Conservation (phyloP, 2,888 invertebrate species). For the Amphipyra tragopoginis region DNA sequence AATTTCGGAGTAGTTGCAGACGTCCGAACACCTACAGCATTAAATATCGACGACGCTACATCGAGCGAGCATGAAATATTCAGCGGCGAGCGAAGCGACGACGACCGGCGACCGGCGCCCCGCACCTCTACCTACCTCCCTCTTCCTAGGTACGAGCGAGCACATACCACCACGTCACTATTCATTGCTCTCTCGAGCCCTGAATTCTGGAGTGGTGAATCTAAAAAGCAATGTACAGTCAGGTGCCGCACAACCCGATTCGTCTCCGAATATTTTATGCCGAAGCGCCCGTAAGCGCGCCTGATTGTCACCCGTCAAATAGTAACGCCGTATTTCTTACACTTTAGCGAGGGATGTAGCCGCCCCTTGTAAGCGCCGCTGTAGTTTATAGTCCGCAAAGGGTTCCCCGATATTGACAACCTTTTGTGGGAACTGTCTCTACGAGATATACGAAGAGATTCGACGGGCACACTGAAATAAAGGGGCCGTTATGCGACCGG, state of each 20-base stretch:
- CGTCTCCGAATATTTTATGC: slow-evolving; percentile 52
- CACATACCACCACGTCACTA: slow-evolving; percentile 40
- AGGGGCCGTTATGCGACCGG: slow-evolving; percentile 37
- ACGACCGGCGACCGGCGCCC: slow-evolving; percentile 35
- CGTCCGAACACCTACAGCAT: slow-evolving; percentile 58
- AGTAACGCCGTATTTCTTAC: slow-evolving; percentile 45
- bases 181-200: slow-evolving; percentile 66
- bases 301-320: slow-evolving; percentile 45
- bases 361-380: slow-evolving; percentile 47
- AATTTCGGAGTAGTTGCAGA: slow-evolving; percentile 53
- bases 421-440: slow-evolving; percentile 49
- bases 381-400: slow-evolving; percentile 58
- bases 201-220: slow-evolving; percentile 60
- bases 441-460: slow-evolving; percentile 49
- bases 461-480: slow-evolving; percentile 46
- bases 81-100: slow-evolving; percentile 54
- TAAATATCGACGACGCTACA: slow-evolving; percentile 65
- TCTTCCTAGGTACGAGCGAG: slow-evolving; percentile 22
- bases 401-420: slow-evolving; percentile 57
- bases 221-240: slow-evolving; percentile 66
- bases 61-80: slow-evolving; percentile 63
- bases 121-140: slow-evolving; percentile 6
- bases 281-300: slow-evolving; percentile 27
- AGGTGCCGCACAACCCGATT: slow-evolving; percentile 51
- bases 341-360: slow-evolving; percentile 37